Conservation (phyloP, 2,797 vertebrate species). For the Carcharodon carcharias region DNA sequence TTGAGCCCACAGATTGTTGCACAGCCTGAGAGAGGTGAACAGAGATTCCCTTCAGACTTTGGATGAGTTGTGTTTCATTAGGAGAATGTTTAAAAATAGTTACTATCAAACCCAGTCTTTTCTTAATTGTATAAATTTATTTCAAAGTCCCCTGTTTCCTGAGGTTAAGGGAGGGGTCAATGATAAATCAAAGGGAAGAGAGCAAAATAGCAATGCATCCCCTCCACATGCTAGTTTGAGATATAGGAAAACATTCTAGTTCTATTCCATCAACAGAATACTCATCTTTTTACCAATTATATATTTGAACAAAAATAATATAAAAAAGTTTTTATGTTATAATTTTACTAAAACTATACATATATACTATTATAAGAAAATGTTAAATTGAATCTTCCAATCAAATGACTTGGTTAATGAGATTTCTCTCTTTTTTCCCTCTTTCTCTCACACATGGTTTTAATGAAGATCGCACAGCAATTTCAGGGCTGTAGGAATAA, state of each 20-base stretch:
- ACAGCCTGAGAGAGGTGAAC: conserved; percentile 3
- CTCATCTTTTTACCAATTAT: conserved; percentile 38
- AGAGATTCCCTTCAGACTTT: conserved; percentile 20
- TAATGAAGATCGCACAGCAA: not conserved
- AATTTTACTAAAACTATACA: conserved; percentile 36
- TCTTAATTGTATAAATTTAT: conserved; percentile 27
- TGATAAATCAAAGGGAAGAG: conserved; percentile 7
- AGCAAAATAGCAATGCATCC: not conserved
- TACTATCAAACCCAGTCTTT: conserved; percentile 31
- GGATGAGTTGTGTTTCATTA: conserved; percentile 27
- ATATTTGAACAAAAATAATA: conserved; percentile 38
- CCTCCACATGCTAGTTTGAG: conserved; percentile 10
- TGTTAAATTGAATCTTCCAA: conserved; percentile 12
- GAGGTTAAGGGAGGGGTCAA: not conserved
- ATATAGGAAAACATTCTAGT: conserved; percentile 14
- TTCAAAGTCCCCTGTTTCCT: conserved; percentile 25
- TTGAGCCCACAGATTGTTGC: not conserved
- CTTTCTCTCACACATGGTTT: not conserved
- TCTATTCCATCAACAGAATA: conserved; percentile 22
- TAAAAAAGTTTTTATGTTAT: conserved; percentile 37
- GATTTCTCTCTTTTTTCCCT: conserved; percentile 12
- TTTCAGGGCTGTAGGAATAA: conserved; percentile 11
- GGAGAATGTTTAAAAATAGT: conserved; percentile 32
- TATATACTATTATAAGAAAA: conserved; percentile 36
- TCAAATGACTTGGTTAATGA: conserved; percentile 29